Conservation (phyloP, 1,140 invertebrate genomes). For the Brachystomella parvula region DNA sequence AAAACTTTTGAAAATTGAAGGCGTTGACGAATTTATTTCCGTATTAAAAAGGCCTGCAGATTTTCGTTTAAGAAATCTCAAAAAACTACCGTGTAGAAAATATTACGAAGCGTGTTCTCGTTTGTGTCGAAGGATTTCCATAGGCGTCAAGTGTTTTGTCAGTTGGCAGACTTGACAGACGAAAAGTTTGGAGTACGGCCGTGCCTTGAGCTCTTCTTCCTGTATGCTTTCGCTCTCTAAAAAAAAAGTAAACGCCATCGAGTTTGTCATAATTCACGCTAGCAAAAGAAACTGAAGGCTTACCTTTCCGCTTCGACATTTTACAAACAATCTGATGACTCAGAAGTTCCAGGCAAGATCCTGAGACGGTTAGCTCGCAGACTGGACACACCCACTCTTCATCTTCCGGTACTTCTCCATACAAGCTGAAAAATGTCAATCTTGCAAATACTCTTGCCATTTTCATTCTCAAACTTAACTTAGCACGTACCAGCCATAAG, state of each 20-base stretch:
- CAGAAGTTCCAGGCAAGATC: conserved; percentile 23
- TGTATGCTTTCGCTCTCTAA: conserved; percentile 40
- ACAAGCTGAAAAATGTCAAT: conserved; percentile 35
- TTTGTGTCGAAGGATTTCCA: conserved; percentile 48
- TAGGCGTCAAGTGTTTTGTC: conserved; percentile 58
- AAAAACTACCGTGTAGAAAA: no score
- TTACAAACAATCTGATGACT: conserved; percentile 33
- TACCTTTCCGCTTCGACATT: conserved; percentile 15
- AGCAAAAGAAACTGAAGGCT: conserved; percentile 2
- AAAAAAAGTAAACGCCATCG: conserved; percentile 19
- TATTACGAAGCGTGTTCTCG: conserved; percentile 42
- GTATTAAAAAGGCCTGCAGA: neutral
- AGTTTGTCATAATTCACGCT: neutral
- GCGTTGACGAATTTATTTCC: neutral
- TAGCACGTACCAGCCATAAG: conserved; percentile 66
- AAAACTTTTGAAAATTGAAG: neutral
- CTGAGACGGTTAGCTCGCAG: conserved; percentile 22
- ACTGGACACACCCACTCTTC: conserved; percentile 32
- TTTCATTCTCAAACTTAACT: conserved; percentile 45
- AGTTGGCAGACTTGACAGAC: conserved; percentile 62
- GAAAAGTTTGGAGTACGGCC: conserved; percentile 59
- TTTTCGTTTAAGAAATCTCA: no score
- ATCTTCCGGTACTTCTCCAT: conserved; percentile 27
- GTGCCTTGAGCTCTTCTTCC: conserved; percentile 44
- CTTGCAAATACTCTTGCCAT: conserved; percentile 46